Evolutionary conservation across 2,888 invertebrate species (phyloP), one percentile per base, ranked within the genome.

Genomic region (Zygaena filipendulae): DNA sequence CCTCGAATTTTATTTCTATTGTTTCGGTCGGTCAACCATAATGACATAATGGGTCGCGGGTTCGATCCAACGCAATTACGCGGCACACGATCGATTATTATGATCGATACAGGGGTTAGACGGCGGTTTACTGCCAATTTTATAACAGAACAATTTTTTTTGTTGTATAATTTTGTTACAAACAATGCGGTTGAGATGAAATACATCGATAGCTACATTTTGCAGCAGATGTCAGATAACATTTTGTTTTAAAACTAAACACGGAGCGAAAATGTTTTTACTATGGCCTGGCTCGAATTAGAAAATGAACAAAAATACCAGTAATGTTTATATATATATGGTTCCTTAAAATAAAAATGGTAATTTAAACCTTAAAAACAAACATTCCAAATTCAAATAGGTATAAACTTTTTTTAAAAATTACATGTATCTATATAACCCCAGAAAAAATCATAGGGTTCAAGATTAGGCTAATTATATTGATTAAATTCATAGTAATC

Each of bases 51-150:
- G 75, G 75, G 68, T 66, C 60, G 59, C 58, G 57, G 68, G 68
- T 70, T 66, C 66, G 71, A 67, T 66, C 67, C 72, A 48, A 59
- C 61, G 68, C 77, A 74, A 77, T 79, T 77, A 77, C 72, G 63
- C 54, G 77, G 75, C 77, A 79, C 79, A 79, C 79, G 79, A 77
- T 77, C 77, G 75, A 77, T 77, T 75, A 75, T 71, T 70, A 68
- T 75, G 77, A 77, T 79, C 79, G 74, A 79, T 77, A 72, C 72
- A 60, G 75, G 67, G 77, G 75, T 74, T 72, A 74, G 75, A 66
- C 64, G 59, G 59, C 64, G 72, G 71, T 71, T 67, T 66, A 63
- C 71, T 74, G 77, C 70, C 72, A 75, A 75, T 75, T 75, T 74
- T 67, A 64, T 55, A 59, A 63, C 57, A n/a, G n/a, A n/a, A n/a